Evolutionary conservation across 2,113 vertebrate genomes (phyloP).

Genomic region (Hippopotamus amphibius): DNA sequence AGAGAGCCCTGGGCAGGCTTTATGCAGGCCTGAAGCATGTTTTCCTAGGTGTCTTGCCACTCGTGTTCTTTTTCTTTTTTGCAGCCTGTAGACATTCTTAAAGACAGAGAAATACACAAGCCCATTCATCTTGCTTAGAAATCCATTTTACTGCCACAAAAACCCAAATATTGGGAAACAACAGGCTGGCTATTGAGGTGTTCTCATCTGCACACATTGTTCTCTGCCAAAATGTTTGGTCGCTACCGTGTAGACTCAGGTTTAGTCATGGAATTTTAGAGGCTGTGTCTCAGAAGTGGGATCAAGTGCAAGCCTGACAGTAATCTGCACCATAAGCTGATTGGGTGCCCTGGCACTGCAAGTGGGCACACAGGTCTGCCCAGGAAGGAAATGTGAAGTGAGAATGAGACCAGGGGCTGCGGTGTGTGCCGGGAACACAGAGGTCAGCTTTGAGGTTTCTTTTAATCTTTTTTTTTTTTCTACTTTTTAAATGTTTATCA

Average conservation of each 20-base stretch:
- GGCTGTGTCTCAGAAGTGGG: constrained; percentile 21
- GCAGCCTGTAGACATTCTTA: neutral
- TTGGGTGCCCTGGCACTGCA: neutral
- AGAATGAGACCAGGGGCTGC: neutral
- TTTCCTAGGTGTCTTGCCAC: neutral
- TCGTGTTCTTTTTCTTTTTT: neutral
- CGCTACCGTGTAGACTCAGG: neutral
- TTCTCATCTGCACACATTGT: constrained; percentile 30
- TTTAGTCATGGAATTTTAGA: constrained; percentile 52
- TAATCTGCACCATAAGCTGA: neutral
- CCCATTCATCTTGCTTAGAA: constrained; percentile 54
- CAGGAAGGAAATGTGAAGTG: neutral
- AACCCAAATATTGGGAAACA: constrained; percentile 23
- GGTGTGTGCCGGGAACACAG: neutral
- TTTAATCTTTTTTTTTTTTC: neutral
- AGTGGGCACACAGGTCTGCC: neutral
- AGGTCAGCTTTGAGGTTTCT: neutral
- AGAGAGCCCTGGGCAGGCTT: neutral
- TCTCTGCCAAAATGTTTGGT: fast-evolving
- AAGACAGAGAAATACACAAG: neutral
- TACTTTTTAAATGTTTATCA: neutral
- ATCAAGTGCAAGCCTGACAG: neutral
- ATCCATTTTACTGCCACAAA: neutral
- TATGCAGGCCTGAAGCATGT: neutral
- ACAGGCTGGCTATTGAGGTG: neutral